Conservation (phyloP, 2,113 vertebrate genomes). For the Tachuris rubrigastra region DNA sequence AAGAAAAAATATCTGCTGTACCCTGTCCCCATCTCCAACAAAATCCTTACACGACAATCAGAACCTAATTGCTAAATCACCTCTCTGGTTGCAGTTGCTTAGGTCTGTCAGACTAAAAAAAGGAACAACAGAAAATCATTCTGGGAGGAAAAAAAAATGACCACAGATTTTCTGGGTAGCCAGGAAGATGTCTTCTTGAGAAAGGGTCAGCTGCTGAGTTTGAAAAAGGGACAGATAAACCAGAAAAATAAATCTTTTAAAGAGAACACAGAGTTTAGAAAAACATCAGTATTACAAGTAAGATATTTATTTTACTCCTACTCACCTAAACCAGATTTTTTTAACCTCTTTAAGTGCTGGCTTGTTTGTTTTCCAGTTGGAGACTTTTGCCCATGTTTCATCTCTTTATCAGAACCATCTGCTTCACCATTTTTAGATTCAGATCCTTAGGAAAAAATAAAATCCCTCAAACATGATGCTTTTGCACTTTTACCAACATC, state of each 20-base stretch:
- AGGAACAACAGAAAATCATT: not conserved
- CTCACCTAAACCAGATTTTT: slow-evolving; percentile 88
- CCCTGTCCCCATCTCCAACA: rapidly evolving
- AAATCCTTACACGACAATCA: not conserved
- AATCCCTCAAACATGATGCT: slow-evolving; percentile 50
- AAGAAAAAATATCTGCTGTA: not conserved
- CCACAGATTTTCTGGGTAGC: not conserved
- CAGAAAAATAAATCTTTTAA: not conserved
- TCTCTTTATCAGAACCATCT: slow-evolving; percentile 86
- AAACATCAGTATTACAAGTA: not conserved
- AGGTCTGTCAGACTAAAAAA: not conserved
- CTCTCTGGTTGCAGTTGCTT: not conserved
- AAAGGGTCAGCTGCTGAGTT: not conserved
- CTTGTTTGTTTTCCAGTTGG: slow-evolving; percentile 84
- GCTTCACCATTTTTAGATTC: slow-evolving; percentile 87
- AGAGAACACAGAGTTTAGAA: not conserved
- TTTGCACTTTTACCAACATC: slow-evolving; percentile 38
- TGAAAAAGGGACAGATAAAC: not conserved
- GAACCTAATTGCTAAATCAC: not conserved
- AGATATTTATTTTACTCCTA: slow-evolving; percentile 43
- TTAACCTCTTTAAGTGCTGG: slow-evolving; percentile 86
- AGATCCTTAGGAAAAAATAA: slow-evolving; percentile 76
- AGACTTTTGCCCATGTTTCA: slow-evolving; percentile 85
- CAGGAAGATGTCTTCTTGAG: not conserved
- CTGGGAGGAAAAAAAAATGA: not conserved